A percentile compares a stretch with the other conserved stretches of the same genome.
Conservation (phyloP, 2,113 vertebrate species). For the Asarcornis scutulata region DNA sequence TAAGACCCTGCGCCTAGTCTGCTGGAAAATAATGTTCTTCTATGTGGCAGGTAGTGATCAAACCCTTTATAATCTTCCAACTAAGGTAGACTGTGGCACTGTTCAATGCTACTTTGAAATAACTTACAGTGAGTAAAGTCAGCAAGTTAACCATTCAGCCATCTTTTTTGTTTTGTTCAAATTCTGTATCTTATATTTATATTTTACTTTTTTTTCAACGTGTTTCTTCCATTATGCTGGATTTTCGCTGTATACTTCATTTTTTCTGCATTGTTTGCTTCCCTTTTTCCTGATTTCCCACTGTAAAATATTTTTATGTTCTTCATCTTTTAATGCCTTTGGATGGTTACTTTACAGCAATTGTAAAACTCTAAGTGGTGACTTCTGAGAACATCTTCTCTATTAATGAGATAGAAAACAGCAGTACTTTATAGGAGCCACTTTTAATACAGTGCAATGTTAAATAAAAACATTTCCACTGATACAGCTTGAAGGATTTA, state of each 20-base stretch:
- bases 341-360: constrained; percentile 5
- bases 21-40: constrained; percentile 55
- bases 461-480: not conserved
- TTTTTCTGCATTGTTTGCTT: not conserved
- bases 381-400: not conserved
- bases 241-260: not conserved
- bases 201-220: not conserved
- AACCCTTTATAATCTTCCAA: not conserved
- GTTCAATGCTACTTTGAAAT: constrained; percentile 24
- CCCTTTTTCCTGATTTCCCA: not conserved
- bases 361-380: constrained; percentile 8
- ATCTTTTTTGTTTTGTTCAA: not conserved
- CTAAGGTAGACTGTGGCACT: not conserved
- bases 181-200: not conserved
- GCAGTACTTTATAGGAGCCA: not conserved
- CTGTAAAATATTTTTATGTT: constrained; percentile 35
- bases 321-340: constrained; percentile 1
- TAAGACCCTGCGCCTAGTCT: constrained; percentile 48
- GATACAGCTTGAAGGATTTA: not conserved
- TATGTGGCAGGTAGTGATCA: not conserved
- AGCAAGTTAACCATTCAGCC: not conserved
- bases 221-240: not conserved
- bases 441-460: not conserved
- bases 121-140: not conserved
- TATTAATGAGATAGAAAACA: constrained; percentile 33